Percentiles rank a stretch among this genome's conserved stretches.
phyloP scores from a whole-genome alignment of 2,113 vertebrate genomes.

The Tenebrosternarchus preto region DNA sequence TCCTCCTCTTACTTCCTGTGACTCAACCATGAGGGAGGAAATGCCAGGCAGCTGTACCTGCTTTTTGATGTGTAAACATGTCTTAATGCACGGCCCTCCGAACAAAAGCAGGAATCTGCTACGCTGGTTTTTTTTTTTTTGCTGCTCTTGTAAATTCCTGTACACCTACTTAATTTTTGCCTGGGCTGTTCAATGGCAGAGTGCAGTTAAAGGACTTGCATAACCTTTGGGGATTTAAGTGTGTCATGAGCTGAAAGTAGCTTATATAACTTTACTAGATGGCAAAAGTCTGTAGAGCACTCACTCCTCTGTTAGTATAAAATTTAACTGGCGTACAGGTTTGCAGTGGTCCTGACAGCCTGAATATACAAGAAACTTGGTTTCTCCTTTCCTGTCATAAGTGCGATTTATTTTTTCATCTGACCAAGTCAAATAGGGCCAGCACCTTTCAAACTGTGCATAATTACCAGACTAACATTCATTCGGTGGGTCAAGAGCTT shows the following conservation, averaged over 20 bases:
- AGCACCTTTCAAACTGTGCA: background rate
- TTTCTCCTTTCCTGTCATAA: constrained; percentile 54
- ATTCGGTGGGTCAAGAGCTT: background rate
- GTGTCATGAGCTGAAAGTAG: constrained; percentile 73
- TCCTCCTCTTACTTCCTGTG: constrained; percentile 72
- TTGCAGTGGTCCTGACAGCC: background rate
- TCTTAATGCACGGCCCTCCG: constrained; percentile 64
- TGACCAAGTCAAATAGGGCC: background rate
- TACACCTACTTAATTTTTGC: constrained; percentile 72
- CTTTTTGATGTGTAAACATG: constrained; percentile 71
- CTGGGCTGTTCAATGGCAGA: constrained; percentile 66
- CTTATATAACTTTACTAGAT: constrained; percentile 78
- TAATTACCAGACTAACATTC: background rate
- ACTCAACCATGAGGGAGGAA: constrained; percentile 71
- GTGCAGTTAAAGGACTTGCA: constrained; percentile 70
- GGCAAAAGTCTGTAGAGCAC: constrained; percentile 67
- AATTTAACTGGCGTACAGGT: constrained; percentile 50
- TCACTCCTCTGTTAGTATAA: constrained; percentile 61
- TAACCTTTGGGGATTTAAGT: constrained; percentile 78
- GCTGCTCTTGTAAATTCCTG: constrained; percentile 74
- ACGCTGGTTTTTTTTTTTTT: constrained; percentile 71
- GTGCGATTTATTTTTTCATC: constrained; percentile 54
- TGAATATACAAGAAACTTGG: constrained; percentile 40
- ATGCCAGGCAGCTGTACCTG: constrained; percentile 73
- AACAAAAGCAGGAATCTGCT: constrained; percentile 78